Base-by-base conservation (phyloP, 1,140 invertebrate genomes). In the Drosophila pandora region DNA sequence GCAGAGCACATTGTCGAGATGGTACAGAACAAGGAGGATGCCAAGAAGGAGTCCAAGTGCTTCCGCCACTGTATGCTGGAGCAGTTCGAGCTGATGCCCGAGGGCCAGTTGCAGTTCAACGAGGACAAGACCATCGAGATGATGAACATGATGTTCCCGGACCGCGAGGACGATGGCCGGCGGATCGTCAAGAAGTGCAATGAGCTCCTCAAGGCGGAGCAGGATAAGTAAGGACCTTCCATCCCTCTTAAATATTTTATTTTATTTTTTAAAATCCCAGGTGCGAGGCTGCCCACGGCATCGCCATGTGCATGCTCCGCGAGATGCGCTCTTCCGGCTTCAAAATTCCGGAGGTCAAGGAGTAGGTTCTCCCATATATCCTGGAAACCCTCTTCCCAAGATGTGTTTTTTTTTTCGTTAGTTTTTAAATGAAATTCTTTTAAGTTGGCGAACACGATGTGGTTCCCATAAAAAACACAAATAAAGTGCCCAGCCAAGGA, bases 271-370 rank as follows among this genome's bases (percentile, higher is more conserved):
- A 4, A 28, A 4, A 28, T 28, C 6, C 25, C 34, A 90, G 89
- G 13, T 90, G 89, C 57, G 84, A 89, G 52, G 68, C 53, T 2
- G 84, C 81, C 30, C 89, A 90, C 32, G 39, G 28, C 3, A 76
- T 80, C 32, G 41, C 73, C 32, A 87, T 90, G 79, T 90, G 89
- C 62, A 89, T 90, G 69, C 60, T 90, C 8, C 50, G 50, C 17
- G 78, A 78, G 55, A 83, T 90, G 84, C 69, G 68, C 8, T 9
- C 30, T 4, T 32, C 67, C 23, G 45, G 49, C 39, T 76, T 71
- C 12, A 76, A 89, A 6, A 78, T 90, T 53, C 89, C 89, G 30
- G 63, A 89, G 0, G 8, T 90, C 28, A 80, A 87, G 62, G 67
- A 87, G 37, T 90, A 80, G 58, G 45, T n/a, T n/a, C 34, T 37